phyloP scores from a whole-genome alignment of 2,113 vertebrate genomes.

The Aldabrachelys gigantea region DNA sequence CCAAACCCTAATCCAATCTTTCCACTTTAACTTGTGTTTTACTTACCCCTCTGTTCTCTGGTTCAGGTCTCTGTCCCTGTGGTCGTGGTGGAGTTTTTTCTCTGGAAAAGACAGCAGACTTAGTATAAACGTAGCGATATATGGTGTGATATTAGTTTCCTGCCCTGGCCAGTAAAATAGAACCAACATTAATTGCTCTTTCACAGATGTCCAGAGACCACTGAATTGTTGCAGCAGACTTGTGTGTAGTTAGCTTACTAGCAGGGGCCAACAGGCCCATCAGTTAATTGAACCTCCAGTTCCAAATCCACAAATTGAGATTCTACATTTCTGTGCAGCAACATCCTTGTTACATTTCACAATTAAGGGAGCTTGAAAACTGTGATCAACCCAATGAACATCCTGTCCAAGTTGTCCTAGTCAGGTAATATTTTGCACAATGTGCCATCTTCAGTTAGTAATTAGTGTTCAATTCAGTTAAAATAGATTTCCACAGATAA shows the following conservation, averaged over 20 bases:
- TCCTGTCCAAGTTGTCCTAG: not conserved
- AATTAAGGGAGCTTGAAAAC: not conserved
- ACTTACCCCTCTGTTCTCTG: constrained; percentile 97
- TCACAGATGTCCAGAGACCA: not conserved
- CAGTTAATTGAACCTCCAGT: not conserved
- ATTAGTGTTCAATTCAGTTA: constrained; percentile 7
- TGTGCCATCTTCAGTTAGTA: not conserved
- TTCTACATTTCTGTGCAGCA: not conserved
- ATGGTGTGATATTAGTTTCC: not conserved
- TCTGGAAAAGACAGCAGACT: constrained; percentile 77
- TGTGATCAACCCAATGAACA: not conserved
- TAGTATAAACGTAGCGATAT: constrained; percentile 12
- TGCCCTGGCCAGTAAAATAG: constrained; percentile 4
- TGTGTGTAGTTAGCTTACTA: not conserved
- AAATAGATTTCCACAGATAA: not conserved
- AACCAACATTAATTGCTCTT: not conserved
- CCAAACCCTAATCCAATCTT: not conserved
- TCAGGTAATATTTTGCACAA: not conserved
- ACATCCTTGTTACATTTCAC: not conserved
- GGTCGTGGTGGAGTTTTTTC: constrained; percentile 97
- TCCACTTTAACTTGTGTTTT: not conserved
- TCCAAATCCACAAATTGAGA: not conserved
- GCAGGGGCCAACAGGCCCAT: accelerated
- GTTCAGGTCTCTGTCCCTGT: constrained; percentile 97
- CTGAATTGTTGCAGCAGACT: not conserved